Evolutionary conservation across 2,113 vertebrate genomes (phyloP).

Genomic region (Hydrochoerus hydrochaeris): DNA sequence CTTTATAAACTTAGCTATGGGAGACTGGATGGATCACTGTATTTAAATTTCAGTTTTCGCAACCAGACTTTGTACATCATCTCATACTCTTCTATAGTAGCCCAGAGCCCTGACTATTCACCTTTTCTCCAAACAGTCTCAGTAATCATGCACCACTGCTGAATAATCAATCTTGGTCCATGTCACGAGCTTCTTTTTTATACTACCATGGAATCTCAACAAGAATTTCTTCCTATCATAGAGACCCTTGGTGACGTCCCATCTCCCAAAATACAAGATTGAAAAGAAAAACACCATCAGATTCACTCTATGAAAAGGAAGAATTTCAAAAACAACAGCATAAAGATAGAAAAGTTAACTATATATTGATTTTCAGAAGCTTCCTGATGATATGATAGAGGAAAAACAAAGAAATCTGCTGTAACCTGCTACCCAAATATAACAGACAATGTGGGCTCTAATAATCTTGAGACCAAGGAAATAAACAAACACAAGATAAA

Average conservation of each 20-base stretch:
- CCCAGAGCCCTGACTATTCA: neutral
- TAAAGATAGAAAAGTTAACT: neutral
- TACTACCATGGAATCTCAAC: neutral
- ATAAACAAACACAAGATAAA: neutral
- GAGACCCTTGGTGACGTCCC: neutral
- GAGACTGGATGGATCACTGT: neutral
- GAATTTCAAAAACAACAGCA: conserved; percentile 44
- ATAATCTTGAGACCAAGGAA: neutral
- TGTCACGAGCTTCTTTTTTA: neutral
- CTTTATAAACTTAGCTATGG: neutral
- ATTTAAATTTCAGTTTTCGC: neutral
- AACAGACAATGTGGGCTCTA: neutral
- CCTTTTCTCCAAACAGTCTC: neutral
- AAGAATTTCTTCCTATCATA: conserved; percentile 5
- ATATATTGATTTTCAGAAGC: conserved; percentile 9
- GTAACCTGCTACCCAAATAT: neutral
- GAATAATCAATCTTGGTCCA: neutral
- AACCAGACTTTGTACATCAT: neutral
- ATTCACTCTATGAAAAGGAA: conserved; percentile 4
- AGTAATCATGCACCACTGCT: neutral
- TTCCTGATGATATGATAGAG: neutral
- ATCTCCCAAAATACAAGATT: neutral
- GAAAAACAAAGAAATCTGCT: neutral
- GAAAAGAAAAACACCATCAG: neutral
- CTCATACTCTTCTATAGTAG: neutral